Conservation (phyloP, 2,888 invertebrate genomes). For the Ferdinandea cuprea region DNA sequence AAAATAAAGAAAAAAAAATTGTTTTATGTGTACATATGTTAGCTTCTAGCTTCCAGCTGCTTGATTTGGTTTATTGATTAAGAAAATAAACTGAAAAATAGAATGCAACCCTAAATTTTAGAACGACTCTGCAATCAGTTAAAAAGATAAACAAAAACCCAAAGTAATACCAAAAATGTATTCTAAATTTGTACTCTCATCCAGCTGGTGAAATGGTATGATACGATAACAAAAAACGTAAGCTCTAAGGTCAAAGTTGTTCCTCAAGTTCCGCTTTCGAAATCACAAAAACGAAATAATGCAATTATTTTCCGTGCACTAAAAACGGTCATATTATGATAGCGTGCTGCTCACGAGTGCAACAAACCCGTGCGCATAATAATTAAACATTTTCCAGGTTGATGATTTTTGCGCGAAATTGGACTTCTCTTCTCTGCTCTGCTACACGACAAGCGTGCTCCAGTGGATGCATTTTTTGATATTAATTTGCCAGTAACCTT, state of each 20-base stretch:
- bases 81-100: no score
- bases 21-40: no score
- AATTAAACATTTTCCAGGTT: constrained; percentile 70
- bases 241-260: constrained; percentile 60
- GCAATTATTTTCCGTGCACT: constrained; percentile 45
- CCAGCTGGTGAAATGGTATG: no score
- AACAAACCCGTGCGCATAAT: constrained; percentile 67
- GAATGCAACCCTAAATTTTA: no score
- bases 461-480: constrained; percentile 56
- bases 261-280: constrained; percentile 63
- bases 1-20: no score
- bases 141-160: no score
- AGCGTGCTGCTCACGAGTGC: constrained; percentile 60
- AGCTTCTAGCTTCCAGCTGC: no score
- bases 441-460: constrained; percentile 25
- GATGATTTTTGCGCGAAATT: constrained; percentile 62
- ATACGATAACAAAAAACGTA: no score
- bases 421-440: constrained; percentile 24
- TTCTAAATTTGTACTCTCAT: no score
- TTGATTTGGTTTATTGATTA: no score
- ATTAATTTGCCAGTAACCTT: constrained; percentile 73
- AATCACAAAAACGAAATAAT: constrained; percentile 27
- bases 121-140: no score
- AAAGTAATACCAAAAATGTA: no score
- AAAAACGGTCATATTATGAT: constrained; percentile 43